These are phyloP conservation scores for Sebastes nivosus DNA, from an alignment of 2,797 vertebrate genomes.

Conservation along the genomic window DNA sequence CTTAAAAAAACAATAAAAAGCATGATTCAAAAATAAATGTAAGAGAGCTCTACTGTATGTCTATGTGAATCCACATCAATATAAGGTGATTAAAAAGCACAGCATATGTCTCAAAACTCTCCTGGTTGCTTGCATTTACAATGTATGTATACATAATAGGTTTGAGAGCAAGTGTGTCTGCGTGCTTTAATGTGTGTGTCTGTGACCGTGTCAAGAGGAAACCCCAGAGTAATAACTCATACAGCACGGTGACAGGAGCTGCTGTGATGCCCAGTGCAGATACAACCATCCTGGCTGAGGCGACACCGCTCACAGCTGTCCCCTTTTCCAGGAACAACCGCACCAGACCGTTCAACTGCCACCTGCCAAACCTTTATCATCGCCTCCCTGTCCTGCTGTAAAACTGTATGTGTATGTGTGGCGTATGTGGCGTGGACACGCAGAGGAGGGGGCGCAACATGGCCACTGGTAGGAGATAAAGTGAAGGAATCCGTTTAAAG, in stretches of 20 bases:
- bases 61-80: background rate
- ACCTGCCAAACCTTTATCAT: conserved; percentile 69
- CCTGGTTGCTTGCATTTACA: background rate
- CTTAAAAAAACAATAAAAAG: too few species aligned
- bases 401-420: background rate
- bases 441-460: background rate
- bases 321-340: conserved; percentile 49
- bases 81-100: background rate
- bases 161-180: conserved; percentile 20
- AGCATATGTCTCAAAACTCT: background rate
- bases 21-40: too few species aligned
- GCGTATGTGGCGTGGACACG: background rate
- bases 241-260: conserved; percentile 39
- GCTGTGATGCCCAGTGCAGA: conserved; percentile 39
- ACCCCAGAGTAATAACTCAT: conserved; percentile 61
- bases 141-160: background rate
- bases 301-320: conserved; percentile 16
- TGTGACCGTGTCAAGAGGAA: conserved; percentile 57
- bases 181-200: background rate
- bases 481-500: background rate
- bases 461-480: conserved; percentile 25
- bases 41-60: background rate
- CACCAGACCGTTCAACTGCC: conserved; percentile 74
- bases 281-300: conserved; percentile 16
- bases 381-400: conserved; percentile 19